Percentiles rank a stretch among this genome's conserved stretches.
Conservation (phyloP, 2,888 invertebrate species). For the Hypena proboscidalis region DNA sequence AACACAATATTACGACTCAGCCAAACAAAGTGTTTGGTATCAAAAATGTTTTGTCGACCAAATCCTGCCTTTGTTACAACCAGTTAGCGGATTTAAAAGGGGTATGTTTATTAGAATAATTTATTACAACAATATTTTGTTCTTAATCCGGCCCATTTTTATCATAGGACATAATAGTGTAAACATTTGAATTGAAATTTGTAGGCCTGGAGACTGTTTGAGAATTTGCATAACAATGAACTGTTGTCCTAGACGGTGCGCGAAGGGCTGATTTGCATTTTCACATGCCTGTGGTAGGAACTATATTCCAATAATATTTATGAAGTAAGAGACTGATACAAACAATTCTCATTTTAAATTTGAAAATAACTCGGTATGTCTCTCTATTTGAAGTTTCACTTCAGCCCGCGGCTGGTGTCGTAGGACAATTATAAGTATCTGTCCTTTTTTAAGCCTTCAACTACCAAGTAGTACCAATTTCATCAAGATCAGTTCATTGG, state of each 20-base stretch:
- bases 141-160: constrained; percentile 47
- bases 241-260: constrained; percentile 48
- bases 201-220: constrained; percentile 40
- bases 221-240: constrained; percentile 69
- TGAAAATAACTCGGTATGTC: too few species aligned
- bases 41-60: constrained; percentile 46
- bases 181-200: constrained; percentile 42
- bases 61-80: constrained; percentile 54
- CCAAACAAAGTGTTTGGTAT: constrained; percentile 22
- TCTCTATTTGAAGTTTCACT: too few species aligned
- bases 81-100: constrained; percentile 49
- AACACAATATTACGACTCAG: constrained; percentile 9
- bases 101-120: constrained; percentile 52
- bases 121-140: constrained; percentile 59
- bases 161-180: constrained; percentile 34
- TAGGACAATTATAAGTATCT: too few species aligned
- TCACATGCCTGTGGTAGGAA: constrained; percentile 53
- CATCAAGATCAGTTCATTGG: too few species aligned
- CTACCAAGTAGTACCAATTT: too few species aligned
- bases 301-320: too few species aligned
- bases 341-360: too few species aligned
- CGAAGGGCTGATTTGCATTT: constrained; percentile 53
- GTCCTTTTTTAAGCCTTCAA: too few species aligned
- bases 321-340: too few species aligned
- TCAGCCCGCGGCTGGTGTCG: too few species aligned